Evolutionary conservation across 2,888 invertebrate species (phyloP).

Genomic region (Clepsis dumicolana): DNA sequence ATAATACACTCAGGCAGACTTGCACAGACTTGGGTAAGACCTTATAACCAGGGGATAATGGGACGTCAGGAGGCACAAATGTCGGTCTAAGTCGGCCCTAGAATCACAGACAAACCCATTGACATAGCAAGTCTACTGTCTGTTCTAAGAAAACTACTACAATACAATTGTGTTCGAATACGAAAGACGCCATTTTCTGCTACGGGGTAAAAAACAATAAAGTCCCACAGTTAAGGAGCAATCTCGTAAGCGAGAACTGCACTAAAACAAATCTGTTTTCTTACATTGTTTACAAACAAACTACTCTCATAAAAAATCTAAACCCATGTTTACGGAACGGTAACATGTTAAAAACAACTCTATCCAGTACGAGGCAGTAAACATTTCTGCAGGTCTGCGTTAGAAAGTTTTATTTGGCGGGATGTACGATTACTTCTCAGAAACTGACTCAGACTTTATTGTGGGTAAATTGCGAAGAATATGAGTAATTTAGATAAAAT

Average conservation of each 20-base stretch:
- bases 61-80: no score
- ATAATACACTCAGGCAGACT: not conserved
- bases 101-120: not conserved
- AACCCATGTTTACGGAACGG: conserved; percentile 5
- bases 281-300: conserved; percentile 22
- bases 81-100: no score
- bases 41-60: no score
- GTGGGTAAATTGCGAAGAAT: conserved; percentile 3
- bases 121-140: not conserved
- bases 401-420: not conserved
- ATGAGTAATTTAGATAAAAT: conserved; percentile 34
- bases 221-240: not conserved
- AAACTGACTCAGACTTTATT: conserved; percentile 31
- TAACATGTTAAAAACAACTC: conserved; percentile 5
- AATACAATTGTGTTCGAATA: no score
- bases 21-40: no score
- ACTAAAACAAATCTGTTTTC: conserved; percentile 10
- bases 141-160: no score
- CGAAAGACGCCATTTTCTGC: not conserved
- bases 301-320: conserved; percentile 7
- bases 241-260: not conserved
- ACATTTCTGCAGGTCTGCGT: not conserved
- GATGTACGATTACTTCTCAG: conserved; percentile 21
- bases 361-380: not conserved
- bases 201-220: not conserved